Evolutionary conservation across 2,888 invertebrate species (phyloP).

Genomic region (Dicyrtomina minuta): DNA sequence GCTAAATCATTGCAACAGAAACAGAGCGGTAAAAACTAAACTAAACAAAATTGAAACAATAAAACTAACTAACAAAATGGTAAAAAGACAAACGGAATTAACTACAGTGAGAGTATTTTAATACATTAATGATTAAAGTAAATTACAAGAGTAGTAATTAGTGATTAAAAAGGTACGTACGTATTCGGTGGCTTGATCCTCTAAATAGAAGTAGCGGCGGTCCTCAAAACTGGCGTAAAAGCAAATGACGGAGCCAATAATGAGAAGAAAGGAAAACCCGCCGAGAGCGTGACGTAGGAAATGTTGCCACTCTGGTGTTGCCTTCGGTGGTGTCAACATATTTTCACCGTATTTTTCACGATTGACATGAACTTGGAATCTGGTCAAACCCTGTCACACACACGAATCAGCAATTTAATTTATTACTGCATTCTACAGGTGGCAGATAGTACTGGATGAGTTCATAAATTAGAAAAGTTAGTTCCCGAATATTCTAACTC

Average conservation of each 20-base stretch:
- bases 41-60: too few species aligned
- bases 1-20: too few species aligned
- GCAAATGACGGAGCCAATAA: constrained; percentile 60
- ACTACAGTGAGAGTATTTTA: too few species aligned
- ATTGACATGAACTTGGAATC: constrained; percentile 56
- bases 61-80: too few species aligned
- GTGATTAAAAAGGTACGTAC: too few species aligned
- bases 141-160: too few species aligned
- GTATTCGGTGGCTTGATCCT: constrained; percentile 57
- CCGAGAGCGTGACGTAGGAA: constrained; percentile 62
- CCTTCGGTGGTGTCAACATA: constrained; percentile 60
- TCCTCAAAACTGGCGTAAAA: constrained; percentile 58
- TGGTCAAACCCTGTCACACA: constrained; percentile 56
- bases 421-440: not conserved
- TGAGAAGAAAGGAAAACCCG: constrained; percentile 61
- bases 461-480: too few species aligned
- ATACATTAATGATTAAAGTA: too few species aligned
- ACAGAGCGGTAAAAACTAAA: too few species aligned
- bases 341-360: constrained; percentile 58
- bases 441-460: too few species aligned
- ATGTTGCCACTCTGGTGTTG: constrained; percentile 62
- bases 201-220: constrained; percentile 54
- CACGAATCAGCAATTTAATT: not conserved
- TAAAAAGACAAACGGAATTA: too few species aligned
- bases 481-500: too few species aligned